Base-by-base conservation (phyloP, 2,888 invertebrate genomes). In the Eupeodes luniger region DNA sequence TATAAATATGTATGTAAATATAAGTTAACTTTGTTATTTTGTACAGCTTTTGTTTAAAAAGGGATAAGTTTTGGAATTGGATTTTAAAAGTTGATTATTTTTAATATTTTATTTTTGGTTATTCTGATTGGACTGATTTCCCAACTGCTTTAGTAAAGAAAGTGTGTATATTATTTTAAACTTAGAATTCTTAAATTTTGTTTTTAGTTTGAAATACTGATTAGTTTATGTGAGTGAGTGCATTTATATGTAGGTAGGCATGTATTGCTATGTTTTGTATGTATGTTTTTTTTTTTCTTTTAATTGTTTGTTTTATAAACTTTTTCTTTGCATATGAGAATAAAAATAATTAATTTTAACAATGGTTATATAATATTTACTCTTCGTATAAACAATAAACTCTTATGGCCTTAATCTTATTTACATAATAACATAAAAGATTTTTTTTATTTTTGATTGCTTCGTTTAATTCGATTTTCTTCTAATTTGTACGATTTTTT, bases 71-170 rank as follows among this genome's bases (percentile, higher is more conserved):
- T 59, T 40, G 40, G 44, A 76, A 57, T 74, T 40, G 51, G 62
- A 62, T 67, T 72, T 34, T 79, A 70, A 66, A 27, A 36, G 4
- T 55, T 74, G 12, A 40, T 69, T 69, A 4, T 40, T 53, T 40
- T 53, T 16, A 27, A 27, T 27, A 2, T 36, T 10, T 51, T n/a
- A 4, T n/a, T 5, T 51, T 85, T 66, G 10, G 57, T 57, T 70
- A 57, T 12, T 62, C 36, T 72, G 62, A 40, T 82, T 66, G 5
- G 53, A 55, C 49, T 62, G 57, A 77, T 66, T 78, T 88, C 88
- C 88, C 88, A 88, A 88, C 88, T 88, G 88, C 88, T 88, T 88
- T 88, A 67, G 51, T 66, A 53, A 40, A 27, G 34, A 51, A 49
- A 57, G 11, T 61, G 49, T 53, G 51, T 62, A 27, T 11, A 57